A percentile compares a stretch with the other conserved stretches of the same genome.
Conservation (phyloP, 2,113 vertebrate species). For the Puffinus mauretanicus region DNA sequence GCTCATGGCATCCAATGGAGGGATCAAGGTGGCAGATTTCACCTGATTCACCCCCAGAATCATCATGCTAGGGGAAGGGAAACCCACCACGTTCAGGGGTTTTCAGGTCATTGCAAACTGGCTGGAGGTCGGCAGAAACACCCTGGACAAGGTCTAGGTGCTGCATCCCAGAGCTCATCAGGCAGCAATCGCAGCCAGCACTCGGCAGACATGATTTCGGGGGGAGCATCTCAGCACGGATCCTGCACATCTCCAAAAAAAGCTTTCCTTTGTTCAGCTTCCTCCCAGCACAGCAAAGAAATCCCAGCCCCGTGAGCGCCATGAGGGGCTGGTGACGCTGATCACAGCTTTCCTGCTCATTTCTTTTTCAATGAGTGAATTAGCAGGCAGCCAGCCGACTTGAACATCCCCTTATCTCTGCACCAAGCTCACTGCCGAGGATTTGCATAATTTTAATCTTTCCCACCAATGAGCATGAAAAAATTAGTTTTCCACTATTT, state of each 20-base stretch:
- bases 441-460: slow-evolving; percentile 77
- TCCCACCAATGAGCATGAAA: slow-evolving; percentile 72
- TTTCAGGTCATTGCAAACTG: not conserved
- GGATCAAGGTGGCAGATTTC: not conserved
- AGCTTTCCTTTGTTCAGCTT: slow-evolving; percentile 5
- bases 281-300: not conserved
- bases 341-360: slow-evolving; percentile 41
- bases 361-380: slow-evolving; percentile 55
- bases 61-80: fast-evolving
- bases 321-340: not conserved
- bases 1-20: fast-evolving
- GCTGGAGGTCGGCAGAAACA: not conserved
- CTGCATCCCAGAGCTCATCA: not conserved
- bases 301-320: not conserved
- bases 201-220: fast-evolving
- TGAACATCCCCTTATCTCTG: slow-evolving; percentile 70
- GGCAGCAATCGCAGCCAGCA: fast-evolving
- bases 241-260: not conserved
- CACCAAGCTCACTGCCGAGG: slow-evolving; percentile 45
- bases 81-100: too few species aligned
- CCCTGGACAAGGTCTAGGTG: not conserved
- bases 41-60: not conserved
- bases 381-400: slow-evolving; percentile 68
- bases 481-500: slow-evolving; percentile 69
- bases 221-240: not conserved